Percentiles rank a stretch among this genome's conserved stretches.
Conservation (phyloP, 2,797 vertebrate genomes). For the Serranus cabrilla region DNA sequence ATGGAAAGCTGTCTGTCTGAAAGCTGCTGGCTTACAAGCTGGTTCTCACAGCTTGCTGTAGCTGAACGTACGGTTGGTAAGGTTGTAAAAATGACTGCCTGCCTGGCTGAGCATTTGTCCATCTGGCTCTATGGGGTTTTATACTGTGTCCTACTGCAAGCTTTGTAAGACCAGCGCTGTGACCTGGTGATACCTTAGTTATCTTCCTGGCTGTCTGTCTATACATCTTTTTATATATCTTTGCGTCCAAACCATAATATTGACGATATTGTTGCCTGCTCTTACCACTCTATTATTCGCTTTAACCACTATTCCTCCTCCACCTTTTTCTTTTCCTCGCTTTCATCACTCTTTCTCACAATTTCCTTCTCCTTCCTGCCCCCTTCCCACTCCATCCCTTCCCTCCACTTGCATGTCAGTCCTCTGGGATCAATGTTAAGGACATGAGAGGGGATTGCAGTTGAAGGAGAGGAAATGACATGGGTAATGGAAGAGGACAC, state of each 20-base stretch:
- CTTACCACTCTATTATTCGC: too few species aligned
- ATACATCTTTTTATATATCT: slow-evolving; percentile 74
- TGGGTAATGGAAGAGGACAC: slow-evolving; percentile 90
- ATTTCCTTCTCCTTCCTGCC: slow-evolving; percentile 10
- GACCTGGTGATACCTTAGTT: slow-evolving; percentile 12
- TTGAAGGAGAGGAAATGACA: slow-evolving; percentile 96
- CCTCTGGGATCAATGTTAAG: slow-evolving; percentile 88
- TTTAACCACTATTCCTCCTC: slow-evolving; percentile 61
- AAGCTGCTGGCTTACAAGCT: slow-evolving; percentile 44
- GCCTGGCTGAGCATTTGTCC: slow-evolving; percentile 44
- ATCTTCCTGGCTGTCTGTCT: slow-evolving; percentile 24
- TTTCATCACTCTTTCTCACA: slow-evolving; percentile 19
- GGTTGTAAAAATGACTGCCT: slow-evolving; percentile 44
- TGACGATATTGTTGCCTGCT: slow-evolving; percentile 5
- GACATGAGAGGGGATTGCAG: slow-evolving; percentile 89
- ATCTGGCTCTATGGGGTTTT: slow-evolving; percentile 44
- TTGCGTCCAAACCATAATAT: slow-evolving; percentile 38
- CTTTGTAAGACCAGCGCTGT: slow-evolving; percentile 25
- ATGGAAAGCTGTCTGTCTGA: slow-evolving; percentile 59
- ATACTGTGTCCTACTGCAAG: slow-evolving; percentile 28
- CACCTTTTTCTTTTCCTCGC: slow-evolving; percentile 24
- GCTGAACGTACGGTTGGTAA: slow-evolving; percentile 40
- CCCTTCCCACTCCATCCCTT: slow-evolving; percentile 39
- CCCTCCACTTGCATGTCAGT: slow-evolving; percentile 85
- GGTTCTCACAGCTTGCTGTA: slow-evolving; percentile 44